These are phyloP conservation scores for Nipponia nippon DNA, from an alignment of 2,113 vertebrate species.

Conservation along the genomic window DNA sequence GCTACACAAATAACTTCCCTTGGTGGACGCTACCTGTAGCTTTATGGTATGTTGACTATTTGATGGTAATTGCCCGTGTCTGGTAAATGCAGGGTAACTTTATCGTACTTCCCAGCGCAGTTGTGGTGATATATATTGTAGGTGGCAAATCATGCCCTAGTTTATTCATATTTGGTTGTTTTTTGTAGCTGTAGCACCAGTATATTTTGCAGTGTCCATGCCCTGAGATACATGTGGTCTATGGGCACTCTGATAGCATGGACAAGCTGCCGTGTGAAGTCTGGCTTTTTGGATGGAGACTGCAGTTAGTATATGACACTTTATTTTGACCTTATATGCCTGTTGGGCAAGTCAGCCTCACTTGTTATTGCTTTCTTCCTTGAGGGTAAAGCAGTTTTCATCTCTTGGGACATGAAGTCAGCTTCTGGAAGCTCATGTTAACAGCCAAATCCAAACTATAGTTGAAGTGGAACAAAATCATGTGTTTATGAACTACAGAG, in stretches of 20 bases:
- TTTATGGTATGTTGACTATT: rapidly evolving
- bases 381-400: background rate
- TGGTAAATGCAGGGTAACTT: background rate
- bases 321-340: background rate
- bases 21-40: rapidly evolving
- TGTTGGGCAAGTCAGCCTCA: background rate
- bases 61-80: background rate
- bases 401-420: background rate
- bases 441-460: background rate
- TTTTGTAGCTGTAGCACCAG: background rate
- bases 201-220: background rate
- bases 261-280: background rate
- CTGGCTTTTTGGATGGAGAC: background rate
- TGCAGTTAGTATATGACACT: background rate
- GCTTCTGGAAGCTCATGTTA: background rate
- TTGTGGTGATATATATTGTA: background rate
- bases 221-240: background rate
- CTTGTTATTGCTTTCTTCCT: conserved; percentile 1
- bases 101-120: background rate
- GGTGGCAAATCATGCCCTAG: background rate
- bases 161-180: background rate
- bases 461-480: conserved; percentile 6
- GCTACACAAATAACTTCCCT: background rate
- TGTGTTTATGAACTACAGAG: background rate
- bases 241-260: background rate